Conservation (phyloP, 2,888 invertebrate species). For the Bellardia bayeri region DNA sequence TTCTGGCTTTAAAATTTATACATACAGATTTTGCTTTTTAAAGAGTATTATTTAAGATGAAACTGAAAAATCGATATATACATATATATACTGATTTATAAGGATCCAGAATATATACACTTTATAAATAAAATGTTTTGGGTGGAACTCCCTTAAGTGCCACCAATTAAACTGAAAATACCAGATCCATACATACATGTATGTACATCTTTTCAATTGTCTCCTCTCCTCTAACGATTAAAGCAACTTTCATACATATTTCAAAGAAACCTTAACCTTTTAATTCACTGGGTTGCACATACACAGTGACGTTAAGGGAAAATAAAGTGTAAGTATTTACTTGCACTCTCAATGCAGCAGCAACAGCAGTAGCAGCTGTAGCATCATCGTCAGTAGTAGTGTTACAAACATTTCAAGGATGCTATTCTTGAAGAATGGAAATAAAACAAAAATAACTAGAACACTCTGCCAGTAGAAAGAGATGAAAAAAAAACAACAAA, state of each 20-base stretch:
- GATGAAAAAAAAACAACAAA: not conserved
- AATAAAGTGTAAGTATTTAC: constrained; percentile 40
- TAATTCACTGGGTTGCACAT: constrained; percentile 40
- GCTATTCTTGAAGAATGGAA: constrained; percentile 29
- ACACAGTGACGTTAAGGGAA: constrained; percentile 14
- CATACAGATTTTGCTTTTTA: no score
- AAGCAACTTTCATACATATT: constrained; percentile 17
- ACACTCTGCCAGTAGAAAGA: constrained; percentile 25
- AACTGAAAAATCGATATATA: no score
- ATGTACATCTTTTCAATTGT: constrained; percentile 4
- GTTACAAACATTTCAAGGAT: constrained; percentile 69
- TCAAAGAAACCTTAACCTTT: constrained; percentile 35
- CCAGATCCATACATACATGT: no score
- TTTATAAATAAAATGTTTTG: no score
- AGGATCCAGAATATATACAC: no score
- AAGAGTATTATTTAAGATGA: no score
- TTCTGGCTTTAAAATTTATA: no score
- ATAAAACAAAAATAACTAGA: constrained; percentile 56
- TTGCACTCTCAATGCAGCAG: constrained; percentile 44
- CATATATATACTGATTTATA: no score
- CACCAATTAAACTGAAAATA: no score
- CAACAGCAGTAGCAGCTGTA: constrained; percentile 32
- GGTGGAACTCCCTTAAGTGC: no score
- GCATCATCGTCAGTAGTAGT: constrained; percentile 32
- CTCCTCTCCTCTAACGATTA: not conserved